Conservation (phyloP, 2,888 invertebrate genomes). For the Tenodera sinensis region DNA sequence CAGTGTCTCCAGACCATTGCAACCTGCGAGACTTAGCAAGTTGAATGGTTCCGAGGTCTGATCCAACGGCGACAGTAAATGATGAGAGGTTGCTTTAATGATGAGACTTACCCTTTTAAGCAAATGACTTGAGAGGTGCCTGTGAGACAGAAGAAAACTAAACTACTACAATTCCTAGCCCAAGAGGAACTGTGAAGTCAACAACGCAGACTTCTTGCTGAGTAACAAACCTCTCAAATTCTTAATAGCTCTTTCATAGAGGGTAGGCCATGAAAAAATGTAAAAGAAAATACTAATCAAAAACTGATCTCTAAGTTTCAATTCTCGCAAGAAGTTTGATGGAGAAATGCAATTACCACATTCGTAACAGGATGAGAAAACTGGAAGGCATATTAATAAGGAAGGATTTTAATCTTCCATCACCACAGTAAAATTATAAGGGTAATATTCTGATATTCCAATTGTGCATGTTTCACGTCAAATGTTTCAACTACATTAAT, state of each 20-base stretch:
- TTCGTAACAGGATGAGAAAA: too few species aligned
- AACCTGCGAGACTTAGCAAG: not conserved
- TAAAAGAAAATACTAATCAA: not conserved
- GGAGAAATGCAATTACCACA: too few species aligned
- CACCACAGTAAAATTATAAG: too few species aligned
- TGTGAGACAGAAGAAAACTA: not conserved
- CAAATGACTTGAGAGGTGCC: not conserved
- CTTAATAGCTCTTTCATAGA: not conserved
- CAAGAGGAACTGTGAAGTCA: not conserved
- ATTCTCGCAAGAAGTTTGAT: not conserved
- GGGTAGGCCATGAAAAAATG: not conserved
- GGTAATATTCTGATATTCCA: too few species aligned
- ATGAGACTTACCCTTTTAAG: not conserved
- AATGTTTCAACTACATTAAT: too few species aligned
- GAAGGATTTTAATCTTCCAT: too few species aligned
- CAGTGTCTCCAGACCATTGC: not conserved
- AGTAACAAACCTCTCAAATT: not conserved
- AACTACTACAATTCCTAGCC: not conserved
- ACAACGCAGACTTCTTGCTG: not conserved
- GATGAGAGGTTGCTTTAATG: not conserved
- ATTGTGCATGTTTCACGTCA: too few species aligned
- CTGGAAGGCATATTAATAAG: too few species aligned
- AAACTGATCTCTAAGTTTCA: not conserved
- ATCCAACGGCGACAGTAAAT: not conserved
- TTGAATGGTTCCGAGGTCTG: not conserved